phyloP scores from a whole-genome alignment of 1,140 invertebrate species.

The Xylocopa sonorina region DNA sequence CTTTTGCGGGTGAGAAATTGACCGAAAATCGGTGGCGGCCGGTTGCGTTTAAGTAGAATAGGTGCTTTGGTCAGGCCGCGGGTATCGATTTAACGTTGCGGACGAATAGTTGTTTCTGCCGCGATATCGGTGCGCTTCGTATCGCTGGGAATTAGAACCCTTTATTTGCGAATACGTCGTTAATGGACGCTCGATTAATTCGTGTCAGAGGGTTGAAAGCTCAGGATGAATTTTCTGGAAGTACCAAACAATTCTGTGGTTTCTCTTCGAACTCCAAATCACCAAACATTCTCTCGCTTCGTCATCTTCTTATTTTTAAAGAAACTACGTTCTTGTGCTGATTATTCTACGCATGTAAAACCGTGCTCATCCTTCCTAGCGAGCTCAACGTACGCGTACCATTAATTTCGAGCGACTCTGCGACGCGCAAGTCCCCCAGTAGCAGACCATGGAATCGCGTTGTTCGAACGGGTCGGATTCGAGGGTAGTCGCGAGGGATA shows the following conservation, averaged over 20 bases:
- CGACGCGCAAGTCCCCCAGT: neutral
- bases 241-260: no score
- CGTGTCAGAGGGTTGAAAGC: no score
- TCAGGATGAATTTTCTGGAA: no score
- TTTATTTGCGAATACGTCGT: neutral
- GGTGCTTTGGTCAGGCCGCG: neutral
- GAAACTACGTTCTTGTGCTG: no score
- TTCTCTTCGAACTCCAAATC: no score
- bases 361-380: no score
- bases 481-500: neutral
- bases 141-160: no score
- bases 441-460: neutral
- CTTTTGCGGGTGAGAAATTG: slow-evolving; percentile 9
- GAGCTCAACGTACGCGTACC: neutral
- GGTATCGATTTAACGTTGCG: neutral
- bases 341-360: no score
- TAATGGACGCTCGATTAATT: no score
- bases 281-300: no score
- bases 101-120: neutral
- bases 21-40: neutral
- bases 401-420: neutral
- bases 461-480: neutral
- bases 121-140: neutral
- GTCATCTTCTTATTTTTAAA: no score
- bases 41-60: slow-evolving; percentile 19